Evolutionary conservation across 2,797 vertebrate species (phyloP), one percentile per base, ranked within the genome.

Genomic region (Mycteria americana): DNA sequence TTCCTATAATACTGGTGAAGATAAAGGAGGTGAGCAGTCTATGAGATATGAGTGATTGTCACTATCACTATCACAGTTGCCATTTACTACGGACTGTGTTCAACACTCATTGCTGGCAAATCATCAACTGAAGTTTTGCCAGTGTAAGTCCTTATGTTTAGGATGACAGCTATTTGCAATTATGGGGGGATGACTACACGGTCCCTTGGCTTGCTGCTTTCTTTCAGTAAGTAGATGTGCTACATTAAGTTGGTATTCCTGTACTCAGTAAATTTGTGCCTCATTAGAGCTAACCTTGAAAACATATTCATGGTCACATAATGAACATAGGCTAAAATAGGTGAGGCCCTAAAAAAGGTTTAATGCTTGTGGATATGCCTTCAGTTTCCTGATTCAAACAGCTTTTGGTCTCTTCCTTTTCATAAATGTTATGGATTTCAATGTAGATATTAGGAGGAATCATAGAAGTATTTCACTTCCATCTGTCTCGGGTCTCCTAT

Each of bases 1-100:
- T 95, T 92, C 89, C 90, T 95, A 1, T 46, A 96, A 76, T 87
- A 83, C 78, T 88, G 46, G 79, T 77, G 85, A 92, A 96, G 94
- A 97, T 95, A 96, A 97, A 96, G 78, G 92, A 97, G 92, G 95
- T 90, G 96, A 97, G 86, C 73, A 46, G 92, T 74, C 91, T 91
- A 22, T 65, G 81, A 89, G 87, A 70, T 56, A 16, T 68, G 87
- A 96, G 65, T 95, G 96, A 96, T 59, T 93, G 90, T 86, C 89
- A 70, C 69, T 79, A 60, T 92, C 46, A 30, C 91, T 16, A 30
- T 70, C 68, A n/a, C 23, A 62, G 82, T 85, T 92, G 85, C 85
- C 77, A 59, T 82, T 87, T 93, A 84, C 82, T 67, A 74, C 31
- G 39, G 54, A 54, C 48, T 22, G 14, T 35, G 67, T 77, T 83